Base-by-base conservation (phyloP, 2,113 vertebrate genomes). In the Phainopepla nitens region DNA sequence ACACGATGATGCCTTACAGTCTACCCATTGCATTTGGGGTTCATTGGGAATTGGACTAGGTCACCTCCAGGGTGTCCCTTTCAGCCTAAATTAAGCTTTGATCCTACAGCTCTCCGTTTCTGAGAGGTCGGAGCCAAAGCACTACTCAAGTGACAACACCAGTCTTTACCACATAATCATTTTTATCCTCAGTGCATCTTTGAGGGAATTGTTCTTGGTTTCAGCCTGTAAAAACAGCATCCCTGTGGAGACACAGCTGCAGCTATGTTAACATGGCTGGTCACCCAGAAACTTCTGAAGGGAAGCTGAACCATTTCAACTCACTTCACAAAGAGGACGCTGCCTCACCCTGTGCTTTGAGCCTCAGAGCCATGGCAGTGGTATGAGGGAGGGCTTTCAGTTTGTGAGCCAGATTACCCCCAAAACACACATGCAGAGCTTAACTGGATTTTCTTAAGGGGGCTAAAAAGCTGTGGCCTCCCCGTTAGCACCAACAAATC, bases 221-320 rank as follows among this genome's bases (percentile, higher is more conserved):
- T 88, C 80, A 89, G 76, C 72, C 49, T 83, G 71, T 78, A 71
- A 87, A 91, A 85, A 71, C 44, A 93, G 41, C 71, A 73, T 80
- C 84, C 87, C 84, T 76, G 64, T 64, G 82, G 96, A 86, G 87
- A 75, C 71, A 66, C 68, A 94, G 91, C 92, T 95, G 82, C 88
- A 89, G 83, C 92, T 91, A 39, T 50, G 54, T 76, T 90, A 94
- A 82, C 31, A 28, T 31, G 65, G 73, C 76, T 88, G 58, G 47
- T 91, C 87, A 93, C 57, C 20, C 89, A 95, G 89, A 87, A 86
- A 88, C 80, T 91, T 94, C 82, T 76, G 82, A 91, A 36, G 65
- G 47, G 51, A 88, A 89, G 87, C 22, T 56, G 45, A 53, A 36
- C 56, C 51, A 60, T 75, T 93, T 87, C 42, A 44, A 36, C 56